Conservation (phyloP, 2,113 vertebrate species). For the Ardeotis arabs region DNA sequence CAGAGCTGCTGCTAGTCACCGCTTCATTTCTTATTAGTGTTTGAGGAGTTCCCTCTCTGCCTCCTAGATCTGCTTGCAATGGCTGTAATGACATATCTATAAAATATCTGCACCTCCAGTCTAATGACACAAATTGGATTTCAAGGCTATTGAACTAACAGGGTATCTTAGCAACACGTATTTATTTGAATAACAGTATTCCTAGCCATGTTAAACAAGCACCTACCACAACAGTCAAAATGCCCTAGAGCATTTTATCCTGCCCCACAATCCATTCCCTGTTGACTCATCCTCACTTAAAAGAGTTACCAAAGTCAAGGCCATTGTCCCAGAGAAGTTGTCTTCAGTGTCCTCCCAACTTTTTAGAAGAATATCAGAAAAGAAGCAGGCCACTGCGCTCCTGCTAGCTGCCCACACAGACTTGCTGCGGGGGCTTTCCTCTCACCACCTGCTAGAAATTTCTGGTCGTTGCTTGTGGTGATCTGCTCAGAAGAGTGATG, state of each 20-base stretch:
- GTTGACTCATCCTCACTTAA: not conserved
- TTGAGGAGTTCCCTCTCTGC: constrained; percentile 31
- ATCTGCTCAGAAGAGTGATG: not conserved
- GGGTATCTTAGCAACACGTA: constrained; percentile 64
- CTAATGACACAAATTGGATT: constrained; percentile 35
- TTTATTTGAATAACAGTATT: constrained; percentile 56
- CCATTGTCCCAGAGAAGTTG: not conserved
- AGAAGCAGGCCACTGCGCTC: not conserved
- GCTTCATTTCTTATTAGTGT: constrained; percentile 11
- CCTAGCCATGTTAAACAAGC: constrained; percentile 38
- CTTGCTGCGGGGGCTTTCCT: not conserved
- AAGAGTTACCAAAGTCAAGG: not conserved
- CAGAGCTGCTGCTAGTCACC: not conserved
- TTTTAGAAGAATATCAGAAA: not conserved
- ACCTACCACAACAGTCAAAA: constrained; percentile 1
- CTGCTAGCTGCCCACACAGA: not conserved
- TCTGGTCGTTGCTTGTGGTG: not conserved
- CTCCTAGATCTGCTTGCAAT: constrained; percentile 5
- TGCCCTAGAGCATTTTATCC: not conserved
- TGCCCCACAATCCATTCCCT: not conserved
- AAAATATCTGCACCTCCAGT: constrained; percentile 23
- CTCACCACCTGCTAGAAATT: not conserved
- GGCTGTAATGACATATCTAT: not conserved
- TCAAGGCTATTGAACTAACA: constrained; percentile 29
- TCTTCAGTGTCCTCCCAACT: not conserved